phyloP scores from a whole-genome alignment of 2,113 vertebrate species.

The Phainopepla nitens region DNA sequence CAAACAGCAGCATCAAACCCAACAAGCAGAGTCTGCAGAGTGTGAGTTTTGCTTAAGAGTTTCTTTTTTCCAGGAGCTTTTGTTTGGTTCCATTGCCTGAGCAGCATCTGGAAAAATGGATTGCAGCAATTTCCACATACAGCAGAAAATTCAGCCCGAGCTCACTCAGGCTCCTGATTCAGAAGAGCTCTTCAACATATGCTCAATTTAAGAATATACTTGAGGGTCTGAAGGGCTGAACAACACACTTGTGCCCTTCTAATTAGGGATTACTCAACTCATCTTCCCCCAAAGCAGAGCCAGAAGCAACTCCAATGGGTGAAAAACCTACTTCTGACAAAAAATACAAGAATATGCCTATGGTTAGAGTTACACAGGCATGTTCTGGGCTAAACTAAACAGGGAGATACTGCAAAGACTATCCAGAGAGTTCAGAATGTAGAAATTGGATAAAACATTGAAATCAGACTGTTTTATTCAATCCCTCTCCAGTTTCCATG shows the following conservation, averaged over 20 bases:
- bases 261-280: background rate
- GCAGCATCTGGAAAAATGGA: background rate
- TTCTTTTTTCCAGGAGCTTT: background rate
- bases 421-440: background rate
- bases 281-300: background rate
- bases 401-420: background rate
- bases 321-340: background rate
- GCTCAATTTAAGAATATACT: background rate
- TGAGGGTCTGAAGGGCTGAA: background rate
- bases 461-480: background rate
- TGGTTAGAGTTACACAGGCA: background rate
- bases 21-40: background rate
- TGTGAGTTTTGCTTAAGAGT: background rate
- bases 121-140: background rate
- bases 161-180: background rate
- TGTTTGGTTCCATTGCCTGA: background rate
- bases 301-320: background rate
- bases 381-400: background rate
- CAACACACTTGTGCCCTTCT: background rate
- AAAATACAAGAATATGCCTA: background rate
- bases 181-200: background rate
- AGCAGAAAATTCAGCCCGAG: background rate
- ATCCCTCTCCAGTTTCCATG: rapidly evolving
- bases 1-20: background rate
- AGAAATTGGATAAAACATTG: background rate